These are phyloP conservation scores for Acrossocheilus fasciatus DNA, from an alignment of 2,797 vertebrate species.

Conservation along the genomic window DNA sequence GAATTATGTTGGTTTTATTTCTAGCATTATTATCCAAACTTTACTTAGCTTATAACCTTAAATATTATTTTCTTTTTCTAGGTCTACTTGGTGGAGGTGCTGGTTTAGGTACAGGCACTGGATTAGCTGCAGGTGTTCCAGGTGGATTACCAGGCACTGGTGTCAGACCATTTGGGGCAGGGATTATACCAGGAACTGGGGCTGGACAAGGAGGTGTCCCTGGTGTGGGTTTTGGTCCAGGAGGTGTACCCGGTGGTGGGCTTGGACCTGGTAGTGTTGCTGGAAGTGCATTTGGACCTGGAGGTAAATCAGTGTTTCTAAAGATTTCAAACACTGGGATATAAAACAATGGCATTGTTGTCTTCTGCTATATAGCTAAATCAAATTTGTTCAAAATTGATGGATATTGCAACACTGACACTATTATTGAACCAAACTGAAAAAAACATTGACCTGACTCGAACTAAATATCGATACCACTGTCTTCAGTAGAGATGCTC, in stretches of 20 bases:
- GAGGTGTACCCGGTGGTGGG: constrained; percentile 46
- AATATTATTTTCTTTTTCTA: not conserved
- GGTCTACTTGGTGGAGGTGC: constrained; percentile 64
- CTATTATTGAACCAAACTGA: not conserved
- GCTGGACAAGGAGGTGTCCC: constrained; percentile 38
- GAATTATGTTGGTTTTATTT: not conserved
- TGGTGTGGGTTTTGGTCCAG: constrained; percentile 25
- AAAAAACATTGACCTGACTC: not conserved
- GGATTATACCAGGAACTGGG: constrained; percentile 51
- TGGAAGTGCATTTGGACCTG: constrained; percentile 43
- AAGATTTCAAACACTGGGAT: not conserved
- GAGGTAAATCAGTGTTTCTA: constrained; percentile 46
- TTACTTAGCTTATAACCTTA: not conserved
- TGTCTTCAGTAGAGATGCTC: not conserved
- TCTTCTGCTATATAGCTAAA: not conserved
- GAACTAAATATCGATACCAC: not conserved
- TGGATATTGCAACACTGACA: not conserved
- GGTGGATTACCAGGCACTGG: constrained; percentile 47
- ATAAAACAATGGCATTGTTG: not conserved
- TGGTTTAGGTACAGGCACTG: constrained; percentile 56
- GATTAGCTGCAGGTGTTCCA: constrained; percentile 55
- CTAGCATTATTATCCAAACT: not conserved
- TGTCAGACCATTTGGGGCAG: constrained; percentile 56
- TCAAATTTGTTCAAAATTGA: not conserved
- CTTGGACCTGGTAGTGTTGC: constrained; percentile 43